Evolutionary conservation across 2,113 vertebrate species (phyloP), one percentile per base, ranked within the genome.

Genomic region (Oxygymnocypris stewartii): DNA sequence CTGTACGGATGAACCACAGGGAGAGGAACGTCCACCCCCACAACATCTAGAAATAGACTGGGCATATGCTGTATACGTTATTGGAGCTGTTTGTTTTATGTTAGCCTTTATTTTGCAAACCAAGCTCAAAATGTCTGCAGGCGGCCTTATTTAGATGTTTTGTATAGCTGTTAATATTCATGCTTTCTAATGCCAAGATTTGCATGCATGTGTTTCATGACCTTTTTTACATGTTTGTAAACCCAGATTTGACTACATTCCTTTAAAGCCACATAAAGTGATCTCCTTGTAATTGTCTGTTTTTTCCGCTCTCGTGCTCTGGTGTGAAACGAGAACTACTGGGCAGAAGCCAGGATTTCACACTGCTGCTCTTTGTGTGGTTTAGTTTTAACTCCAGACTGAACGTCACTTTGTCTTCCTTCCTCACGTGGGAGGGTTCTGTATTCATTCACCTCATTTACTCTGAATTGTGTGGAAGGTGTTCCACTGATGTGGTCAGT

Each of bases 11-110:
- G 59, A 81, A 81, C 57, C 57, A 2, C 79, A 80, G 37, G 57
- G 35, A 65, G 59, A 81, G 35, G 65, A n/a, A n/a, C 57, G 11
- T 28, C 14, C 59, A 65, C 79, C 79, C 54, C 59, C 23, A 28
- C 79, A 44, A 42, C 1, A 81, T 65, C 79, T 47, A 65, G 23
- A 65, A 63, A 81, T 81, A 81, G 79, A 8, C 59, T 65, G 79
- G n/a, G 59, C 40, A 81, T 25, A 28, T 0, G n/a, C n/a, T 47
- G 28, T 44, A 28, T 65, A 18, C 1, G 10, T 79, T 59, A 59
- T 18, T 59, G 31, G 28, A 59, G 20, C n/a, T 47, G 12, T 47
- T 7, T 75, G 42, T 47, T 76, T 28, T 47, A 47, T 49, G 40
- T 49, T 44, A 74, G 71, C 44, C 71, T 74, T 49, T 76, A 76